Evolutionary conservation across 2,888 invertebrate genomes (phyloP), one percentile per base, ranked within the genome.

Genomic region (Neuroscelio doddi): DNA sequence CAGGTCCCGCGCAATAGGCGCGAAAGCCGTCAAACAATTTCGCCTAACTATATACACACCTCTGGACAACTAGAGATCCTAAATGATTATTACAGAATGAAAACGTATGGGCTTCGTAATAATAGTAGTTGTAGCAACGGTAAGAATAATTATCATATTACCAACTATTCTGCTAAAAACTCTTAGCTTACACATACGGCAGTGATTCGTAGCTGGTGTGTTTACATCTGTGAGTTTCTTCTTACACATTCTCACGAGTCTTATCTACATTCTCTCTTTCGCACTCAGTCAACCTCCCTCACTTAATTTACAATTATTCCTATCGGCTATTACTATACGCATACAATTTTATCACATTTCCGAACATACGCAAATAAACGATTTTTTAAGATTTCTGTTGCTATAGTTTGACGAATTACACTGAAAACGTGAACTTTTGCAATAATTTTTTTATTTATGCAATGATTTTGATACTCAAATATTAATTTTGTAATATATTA

Each of bases 191-290:
- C 79, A 82, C 79, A 72, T 81, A 83, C 80, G 83, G 84, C 83
- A 83, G 84, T 83, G 81, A 78, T 81, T 73, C 74, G 79, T 77
- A 81, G 83, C 83, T 83, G 81, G 82, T 79, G 80, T 82, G 82
- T 77, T 71, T 76, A 70, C 70, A 72, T 78, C 47, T 64, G 70
- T 74, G 67, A 69, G 72, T 71, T 59, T 41, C 34, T 62, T 59
- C 51, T 52, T 36, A 10, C 53, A 29, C 39, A 29, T 39, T 32
- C 44, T 53, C 26, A 62, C 45, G 15, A 16, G 10, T 34, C 49
- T 24, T 8, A 56, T 21, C 56, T 65, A 64, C 66, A 66, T 50
- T 26, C 52, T 50, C 45, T 47, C 10, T 27, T 29, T 39, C 27
- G 62, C 58, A 47, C 17, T 44, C 44, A 39, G 38, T 38, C 29